These are phyloP conservation scores for Resseliella maxima DNA, from an alignment of 2,888 invertebrate species.

Conservation along the genomic window DNA sequence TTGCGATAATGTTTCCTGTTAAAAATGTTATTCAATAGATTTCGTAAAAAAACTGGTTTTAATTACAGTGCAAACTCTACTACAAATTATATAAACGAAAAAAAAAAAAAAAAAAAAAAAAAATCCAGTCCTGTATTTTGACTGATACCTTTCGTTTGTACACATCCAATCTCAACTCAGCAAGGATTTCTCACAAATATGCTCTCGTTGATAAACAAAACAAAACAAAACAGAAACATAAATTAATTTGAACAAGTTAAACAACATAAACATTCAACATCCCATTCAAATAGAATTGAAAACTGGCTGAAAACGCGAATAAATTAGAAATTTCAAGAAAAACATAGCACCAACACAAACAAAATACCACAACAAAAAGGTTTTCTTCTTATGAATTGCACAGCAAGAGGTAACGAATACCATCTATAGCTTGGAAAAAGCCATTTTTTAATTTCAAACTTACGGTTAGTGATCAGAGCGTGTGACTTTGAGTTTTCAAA, in stretches of 20 bases:
- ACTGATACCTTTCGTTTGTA: no score
- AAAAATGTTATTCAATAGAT: no score
- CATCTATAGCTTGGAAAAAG: neutral
- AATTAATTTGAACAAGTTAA: constrained; percentile 22
- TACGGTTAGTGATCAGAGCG: neutral
- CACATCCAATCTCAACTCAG: no score
- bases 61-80: no score
- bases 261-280: constrained; percentile 10
- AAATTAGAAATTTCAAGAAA: constrained; percentile 17
- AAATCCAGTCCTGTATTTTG: no score
- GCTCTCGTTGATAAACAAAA: neutral
- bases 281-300: neutral
- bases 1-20: no score
- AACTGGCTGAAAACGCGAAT: constrained; percentile 10
- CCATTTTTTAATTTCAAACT: neutral
- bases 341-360: neutral
- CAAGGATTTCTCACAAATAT: no score
- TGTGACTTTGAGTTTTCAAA: neutral
- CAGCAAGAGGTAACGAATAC: neutral
- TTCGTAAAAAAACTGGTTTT: no score
- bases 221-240: neutral
- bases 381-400: neutral
- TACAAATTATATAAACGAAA: no score
- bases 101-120: no score
- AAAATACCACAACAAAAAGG: neutral